phyloP scores from a whole-genome alignment of 2,113 vertebrate species.

The Pseudorectes ferrugineus region DNA sequence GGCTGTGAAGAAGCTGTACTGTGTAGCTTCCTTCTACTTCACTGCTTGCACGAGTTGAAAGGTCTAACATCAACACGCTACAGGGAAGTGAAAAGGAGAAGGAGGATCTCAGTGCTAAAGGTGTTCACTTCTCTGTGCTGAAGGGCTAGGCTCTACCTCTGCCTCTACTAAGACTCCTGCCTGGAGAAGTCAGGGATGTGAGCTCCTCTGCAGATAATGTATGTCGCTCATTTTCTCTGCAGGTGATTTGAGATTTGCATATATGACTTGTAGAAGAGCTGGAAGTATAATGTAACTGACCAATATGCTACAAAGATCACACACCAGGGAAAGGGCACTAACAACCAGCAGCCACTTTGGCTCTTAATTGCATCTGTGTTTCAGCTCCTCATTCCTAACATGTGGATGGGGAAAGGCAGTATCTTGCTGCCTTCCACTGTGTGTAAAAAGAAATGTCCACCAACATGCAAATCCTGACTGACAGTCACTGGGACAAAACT shows the following conservation, averaged over 20 bases:
- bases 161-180: not conserved
- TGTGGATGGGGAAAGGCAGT: fast-evolving
- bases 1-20: not conserved
- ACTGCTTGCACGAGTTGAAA: not conserved
- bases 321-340: not conserved
- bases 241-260: not conserved
- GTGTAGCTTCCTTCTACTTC: not conserved
- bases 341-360: not conserved
- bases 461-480: not conserved
- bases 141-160: not conserved
- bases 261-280: not conserved
- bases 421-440: not conserved
- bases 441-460: not conserved
- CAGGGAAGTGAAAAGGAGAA: not conserved
- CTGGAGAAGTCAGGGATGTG: not conserved
- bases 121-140: not conserved
- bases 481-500: not conserved
- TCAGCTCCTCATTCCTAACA: not conserved
- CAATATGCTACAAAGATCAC: not conserved
- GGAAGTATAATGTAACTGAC: not conserved
- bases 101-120: not conserved
- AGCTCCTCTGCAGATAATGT: not conserved
- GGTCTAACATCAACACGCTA: not conserved
- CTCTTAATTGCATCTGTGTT: not conserved
- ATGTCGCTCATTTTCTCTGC: not conserved